phyloP scores from a whole-genome alignment of 2,113 vertebrate species.

The Coptodon rendalli region DNA sequence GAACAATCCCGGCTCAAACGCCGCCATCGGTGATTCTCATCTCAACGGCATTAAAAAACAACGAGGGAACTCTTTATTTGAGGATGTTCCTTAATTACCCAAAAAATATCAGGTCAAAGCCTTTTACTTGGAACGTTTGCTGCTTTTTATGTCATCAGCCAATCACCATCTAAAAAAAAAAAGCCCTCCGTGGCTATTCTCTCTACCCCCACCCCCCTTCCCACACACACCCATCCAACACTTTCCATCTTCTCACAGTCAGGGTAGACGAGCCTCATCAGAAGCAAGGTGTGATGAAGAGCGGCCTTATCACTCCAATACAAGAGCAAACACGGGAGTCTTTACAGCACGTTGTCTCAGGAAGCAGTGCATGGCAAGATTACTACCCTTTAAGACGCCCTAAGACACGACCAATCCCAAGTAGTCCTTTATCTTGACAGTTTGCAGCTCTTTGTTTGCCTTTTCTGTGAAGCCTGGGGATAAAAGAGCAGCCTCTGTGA shows the following conservation, averaged over 20 bases:
- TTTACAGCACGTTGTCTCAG: constrained; percentile 45
- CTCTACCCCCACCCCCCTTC: not conserved
- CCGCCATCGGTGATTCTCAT: not conserved
- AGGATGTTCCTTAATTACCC: not conserved
- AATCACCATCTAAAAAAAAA: not conserved
- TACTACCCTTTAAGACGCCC: constrained; percentile 60
- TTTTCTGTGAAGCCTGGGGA: constrained; percentile 86
- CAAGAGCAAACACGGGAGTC: constrained; percentile 68
- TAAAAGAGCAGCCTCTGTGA: constrained; percentile 83
- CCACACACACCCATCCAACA: not conserved
- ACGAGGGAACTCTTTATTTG: not conserved
- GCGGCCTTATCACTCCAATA: constrained; percentile 56
- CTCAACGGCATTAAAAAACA: not conserved
- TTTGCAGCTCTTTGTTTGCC: constrained; percentile 80
- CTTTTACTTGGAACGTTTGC: not conserved
- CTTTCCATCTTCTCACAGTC: constrained; percentile 13
- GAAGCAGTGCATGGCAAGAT: constrained; percentile 30
- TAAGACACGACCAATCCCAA: constrained; percentile 65
- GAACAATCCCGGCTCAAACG: not conserved
- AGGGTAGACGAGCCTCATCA: constrained; percentile 15
- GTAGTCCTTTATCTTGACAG: constrained; percentile 73
- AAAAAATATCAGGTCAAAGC: not conserved
- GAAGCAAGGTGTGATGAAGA: constrained; percentile 34
- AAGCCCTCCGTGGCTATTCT: not conserved
- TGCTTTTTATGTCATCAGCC: not conserved